Conservation (phyloP, 2,888 invertebrate species). For the Drosophila flavopinicola region DNA sequence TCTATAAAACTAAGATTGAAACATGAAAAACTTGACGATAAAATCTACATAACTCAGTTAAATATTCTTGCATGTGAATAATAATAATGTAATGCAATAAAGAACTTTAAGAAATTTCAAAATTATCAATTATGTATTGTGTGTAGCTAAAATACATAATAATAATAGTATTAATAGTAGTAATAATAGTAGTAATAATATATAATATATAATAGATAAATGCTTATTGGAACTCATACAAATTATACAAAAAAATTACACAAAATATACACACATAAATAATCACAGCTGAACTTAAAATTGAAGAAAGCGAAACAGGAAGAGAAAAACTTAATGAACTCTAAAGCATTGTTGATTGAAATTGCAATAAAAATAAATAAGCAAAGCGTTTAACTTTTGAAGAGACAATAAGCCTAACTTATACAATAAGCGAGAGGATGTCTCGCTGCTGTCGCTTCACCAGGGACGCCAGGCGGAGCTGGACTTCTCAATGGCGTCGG, state of each 20-base stretch:
- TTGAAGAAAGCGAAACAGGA: constrained; percentile 50
- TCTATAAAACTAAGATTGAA: constrained; percentile 35
- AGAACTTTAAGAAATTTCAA: constrained; percentile 30
- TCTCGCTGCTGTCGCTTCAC: constrained; percentile 74
- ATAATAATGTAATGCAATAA: constrained; percentile 26
- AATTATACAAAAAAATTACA: constrained; percentile 66
- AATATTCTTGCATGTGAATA: constrained; percentile 20
- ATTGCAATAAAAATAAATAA: constrained; percentile 54
- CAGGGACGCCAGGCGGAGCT: constrained; percentile 87
- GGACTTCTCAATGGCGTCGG: constrained; percentile 78
- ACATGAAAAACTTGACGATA: constrained; percentile 53
- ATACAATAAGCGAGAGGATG: constrained; percentile 4
- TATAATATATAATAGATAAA: constrained; percentile 29
- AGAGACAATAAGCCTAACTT: constrained; percentile 61
- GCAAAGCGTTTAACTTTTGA: constrained; percentile 35
- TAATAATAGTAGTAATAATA: too few relatives aligned
- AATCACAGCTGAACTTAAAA: constrained; percentile 81
- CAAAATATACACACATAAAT: constrained; percentile 62
- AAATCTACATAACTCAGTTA: constrained; percentile 70
- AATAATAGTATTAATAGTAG: constrained; percentile 21
- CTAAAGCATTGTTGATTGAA: constrained; percentile 39
- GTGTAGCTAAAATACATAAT: constrained; percentile 61
- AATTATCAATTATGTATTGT: background rate
- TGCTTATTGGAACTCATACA: constrained; percentile 35
- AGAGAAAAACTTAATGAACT: constrained; percentile 57